Percentiles rank a stretch among this genome's conserved stretches.
Conservation (phyloP, 2,113 vertebrate species). For the Hippocampus abdominalis region DNA sequence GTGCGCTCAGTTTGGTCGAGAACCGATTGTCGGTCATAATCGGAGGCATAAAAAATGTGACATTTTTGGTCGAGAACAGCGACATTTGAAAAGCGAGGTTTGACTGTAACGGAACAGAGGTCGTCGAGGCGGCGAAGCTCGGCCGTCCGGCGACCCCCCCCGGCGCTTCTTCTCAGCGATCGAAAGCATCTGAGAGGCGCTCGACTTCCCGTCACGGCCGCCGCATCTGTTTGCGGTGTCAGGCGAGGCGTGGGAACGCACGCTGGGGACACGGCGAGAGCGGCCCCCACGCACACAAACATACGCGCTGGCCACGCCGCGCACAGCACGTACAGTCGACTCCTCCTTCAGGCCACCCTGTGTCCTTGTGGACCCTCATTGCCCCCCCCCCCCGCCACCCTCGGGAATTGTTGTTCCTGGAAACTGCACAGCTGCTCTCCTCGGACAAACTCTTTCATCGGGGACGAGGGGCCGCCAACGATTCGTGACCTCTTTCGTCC, state of each 20-base stretch:
- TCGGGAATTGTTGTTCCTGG: conserved; percentile 31
- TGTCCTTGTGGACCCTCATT: conserved; percentile 43
- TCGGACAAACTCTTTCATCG: conserved; percentile 14
- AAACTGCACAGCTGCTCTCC: conserved; percentile 12
- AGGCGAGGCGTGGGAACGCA: conserved; percentile 66
- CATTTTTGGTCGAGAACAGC: no score
- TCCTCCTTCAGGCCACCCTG: conserved; percentile 36
- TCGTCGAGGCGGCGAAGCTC: conserved; percentile 1
- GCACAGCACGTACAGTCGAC: conserved; percentile 19
- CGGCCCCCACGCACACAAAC: conserved; percentile 34
- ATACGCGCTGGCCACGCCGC: conserved; percentile 22
- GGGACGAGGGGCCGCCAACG: conserved; percentile 9
- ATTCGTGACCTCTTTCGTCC: conserved; percentile 1
- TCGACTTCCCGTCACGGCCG: conserved; percentile 60
- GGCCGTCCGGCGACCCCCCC: conserved; percentile 33
- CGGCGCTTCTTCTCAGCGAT: conserved; percentile 34
- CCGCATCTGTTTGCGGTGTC: conserved; percentile 63
- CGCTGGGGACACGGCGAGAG: conserved; percentile 32
- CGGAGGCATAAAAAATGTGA: no score
- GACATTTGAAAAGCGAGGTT: no score
- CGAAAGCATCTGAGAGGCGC: conserved; percentile 47
- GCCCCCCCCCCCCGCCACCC: conserved; percentile 12
- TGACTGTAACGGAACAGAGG: no score
- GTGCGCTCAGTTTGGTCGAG: no score
- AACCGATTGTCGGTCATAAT: no score